Base-by-base conservation (phyloP, 2,888 invertebrate species). In the Drosophila niveifrons region DNA sequence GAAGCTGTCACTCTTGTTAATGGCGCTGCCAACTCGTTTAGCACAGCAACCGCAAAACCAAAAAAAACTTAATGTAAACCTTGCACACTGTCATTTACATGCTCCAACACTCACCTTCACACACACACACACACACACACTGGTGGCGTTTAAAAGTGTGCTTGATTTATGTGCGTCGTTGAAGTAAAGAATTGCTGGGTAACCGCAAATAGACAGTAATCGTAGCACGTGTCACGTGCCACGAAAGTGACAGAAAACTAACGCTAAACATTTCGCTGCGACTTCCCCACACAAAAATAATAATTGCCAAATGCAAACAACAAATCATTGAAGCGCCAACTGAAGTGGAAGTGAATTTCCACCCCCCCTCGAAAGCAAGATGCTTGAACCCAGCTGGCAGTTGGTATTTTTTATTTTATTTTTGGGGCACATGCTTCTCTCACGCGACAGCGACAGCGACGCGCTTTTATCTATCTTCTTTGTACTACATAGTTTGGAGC, bases 331-430 rank as follows among this genome's bases (percentile, higher is more conserved):
- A 23, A 23, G 23, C 23, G 23, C 6, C 23, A 23, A 23, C 23
- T 23, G 23, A 23, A 23, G 23, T 6, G 23, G 4, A 23, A 23
- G 23, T 23, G 23, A 6, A 23, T 6, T 23, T 23, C 23, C 23
- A 4, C 23, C 23, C n/a, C n/a, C n/a, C n/a, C n/a, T n/a, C n/a
- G n/a, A 23, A 23, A n/a, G n/a, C 36, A 15, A 10, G 28, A 28
- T 15, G 41, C 43, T 10, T 8, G 15, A n/a, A 2, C 9, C 10
- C 64, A 44, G 43, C 43, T 75, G 58, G 28, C 65, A 47, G 65
- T 23, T 56, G 58, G 71, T 51, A 47, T 34, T 63, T 75, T n/a
- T 34, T 9, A 10, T 64, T 51, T 43, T 34, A 58, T 75, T n/a
- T 36, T 11, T 11, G 6, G 9, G 36, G 18, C 28, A 63, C 23